Evolutionary conservation across 2,113 vertebrate genomes (phyloP).

Genomic region (Tichodroma muraria): DNA sequence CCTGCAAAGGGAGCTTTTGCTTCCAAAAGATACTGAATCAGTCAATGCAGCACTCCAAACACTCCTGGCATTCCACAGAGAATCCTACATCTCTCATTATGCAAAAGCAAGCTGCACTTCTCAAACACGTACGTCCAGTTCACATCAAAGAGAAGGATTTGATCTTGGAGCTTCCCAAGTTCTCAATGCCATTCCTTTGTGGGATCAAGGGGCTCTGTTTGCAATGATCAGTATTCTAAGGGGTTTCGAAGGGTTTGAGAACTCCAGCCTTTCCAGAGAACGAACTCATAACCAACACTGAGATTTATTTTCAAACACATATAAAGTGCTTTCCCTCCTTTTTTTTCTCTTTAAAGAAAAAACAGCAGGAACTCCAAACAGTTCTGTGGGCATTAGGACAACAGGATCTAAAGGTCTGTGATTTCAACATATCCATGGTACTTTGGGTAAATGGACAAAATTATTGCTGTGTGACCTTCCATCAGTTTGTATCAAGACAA

Average conservation of each 20-base stretch:
- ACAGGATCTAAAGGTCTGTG: neutral
- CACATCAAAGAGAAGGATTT: neutral
- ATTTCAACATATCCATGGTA: neutral
- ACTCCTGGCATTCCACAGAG: neutral
- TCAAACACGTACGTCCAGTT: neutral
- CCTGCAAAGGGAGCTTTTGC: neutral
- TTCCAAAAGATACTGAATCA: neutral
- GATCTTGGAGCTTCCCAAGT: neutral
- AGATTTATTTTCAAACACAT: neutral
- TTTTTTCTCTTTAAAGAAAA: neutral
- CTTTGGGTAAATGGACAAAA: neutral
- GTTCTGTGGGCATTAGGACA: neutral
- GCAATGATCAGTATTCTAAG: neutral
- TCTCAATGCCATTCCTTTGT: neutral
- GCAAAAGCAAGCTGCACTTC: neutral
- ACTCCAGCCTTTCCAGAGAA: neutral
- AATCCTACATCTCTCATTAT: neutral
- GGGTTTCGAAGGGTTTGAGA: neutral
- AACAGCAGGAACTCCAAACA: neutral
- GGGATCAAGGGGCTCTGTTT: neutral
- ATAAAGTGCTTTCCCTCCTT: accelerated
- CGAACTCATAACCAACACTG: neutral
- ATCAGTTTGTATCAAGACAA: neutral
- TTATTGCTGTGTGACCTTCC: neutral
- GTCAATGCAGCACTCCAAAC: neutral